Conservation (phyloP, 2,113 vertebrate species). For the Halichoerus grypus region DNA sequence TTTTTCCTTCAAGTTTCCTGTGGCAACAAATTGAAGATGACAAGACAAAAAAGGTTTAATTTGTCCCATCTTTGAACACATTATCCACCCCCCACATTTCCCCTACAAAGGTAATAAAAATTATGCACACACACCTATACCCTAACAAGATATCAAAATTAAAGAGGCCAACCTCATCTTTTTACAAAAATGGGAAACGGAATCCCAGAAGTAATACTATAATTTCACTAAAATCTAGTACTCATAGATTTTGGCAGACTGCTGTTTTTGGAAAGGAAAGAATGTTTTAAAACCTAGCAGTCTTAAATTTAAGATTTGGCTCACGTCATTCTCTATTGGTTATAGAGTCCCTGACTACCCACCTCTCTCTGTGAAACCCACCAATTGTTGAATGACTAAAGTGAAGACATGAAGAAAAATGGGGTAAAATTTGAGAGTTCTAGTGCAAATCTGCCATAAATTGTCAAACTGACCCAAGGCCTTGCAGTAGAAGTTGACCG, state of each 20-base stretch:
- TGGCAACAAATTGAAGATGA: not conserved
- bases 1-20: not conserved
- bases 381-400: not conserved
- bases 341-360: not conserved
- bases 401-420: not conserved
- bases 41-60: not conserved
- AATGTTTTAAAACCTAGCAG: not conserved
- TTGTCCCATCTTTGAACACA: not conserved
- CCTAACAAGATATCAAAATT: not conserved
- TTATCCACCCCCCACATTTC: not conserved
- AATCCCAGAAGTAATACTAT: not conserved
- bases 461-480: not conserved
- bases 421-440: not conserved
- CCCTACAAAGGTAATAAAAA: not conserved
- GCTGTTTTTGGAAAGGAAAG: not conserved
- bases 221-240: not conserved
- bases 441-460: not conserved
- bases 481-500: accelerated
- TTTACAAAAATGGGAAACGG: not conserved
- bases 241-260: not conserved
- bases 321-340: not conserved
- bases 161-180: not conserved
- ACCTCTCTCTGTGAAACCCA: not conserved
- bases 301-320: not conserved
- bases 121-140: not conserved